phyloP scores from a whole-genome alignment of 2,888 invertebrate species.

The Griposia aprilina region DNA sequence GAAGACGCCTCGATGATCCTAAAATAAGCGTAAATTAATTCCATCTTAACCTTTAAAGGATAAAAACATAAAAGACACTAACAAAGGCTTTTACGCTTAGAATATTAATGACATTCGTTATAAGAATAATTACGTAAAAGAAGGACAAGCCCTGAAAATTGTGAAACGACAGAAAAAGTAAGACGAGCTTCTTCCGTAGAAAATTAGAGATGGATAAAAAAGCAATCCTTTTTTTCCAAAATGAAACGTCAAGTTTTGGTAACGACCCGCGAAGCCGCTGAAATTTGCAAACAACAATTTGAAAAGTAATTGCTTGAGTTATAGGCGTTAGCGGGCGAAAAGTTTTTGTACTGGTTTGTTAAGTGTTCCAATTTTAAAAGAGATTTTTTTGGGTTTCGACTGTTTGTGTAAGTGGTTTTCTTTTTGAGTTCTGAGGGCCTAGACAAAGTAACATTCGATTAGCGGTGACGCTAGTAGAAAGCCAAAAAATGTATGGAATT shows the following conservation, averaged over 20 bases:
- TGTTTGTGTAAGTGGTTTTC: neutral
- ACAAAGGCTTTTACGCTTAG: slow-evolving; percentile 55
- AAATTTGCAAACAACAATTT: slow-evolving; percentile 75
- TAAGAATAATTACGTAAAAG: slow-evolving; percentile 65
- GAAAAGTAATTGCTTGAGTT: slow-evolving; percentile 57
- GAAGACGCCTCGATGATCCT: slow-evolving; percentile 3
- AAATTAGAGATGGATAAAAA: slow-evolving; percentile 79
- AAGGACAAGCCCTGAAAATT: slow-evolving; percentile 48
- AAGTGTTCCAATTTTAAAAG: slow-evolving; percentile 17
- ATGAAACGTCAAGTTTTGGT: slow-evolving; percentile 83
- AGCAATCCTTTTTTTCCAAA: slow-evolving; percentile 82
- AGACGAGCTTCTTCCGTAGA: slow-evolving; percentile 70
- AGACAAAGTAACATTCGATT: no score
- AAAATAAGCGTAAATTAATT: slow-evolving; percentile 52
- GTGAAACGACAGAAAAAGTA: slow-evolving; percentile 58
- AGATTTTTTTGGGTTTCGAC: neutral
- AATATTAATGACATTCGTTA: slow-evolving; percentile 72
- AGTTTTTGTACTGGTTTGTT: slow-evolving; percentile 25
- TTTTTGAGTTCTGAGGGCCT: neutral
- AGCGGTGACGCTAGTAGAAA: no score
- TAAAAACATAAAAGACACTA: slow-evolving; percentile 52
- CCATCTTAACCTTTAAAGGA: slow-evolving; percentile 55
- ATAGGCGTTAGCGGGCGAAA: slow-evolving; percentile 48
- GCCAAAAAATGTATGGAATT: no score
- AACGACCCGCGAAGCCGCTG: slow-evolving; percentile 77